These are phyloP conservation scores for Sinella curviseta DNA, from an alignment of 1,140 invertebrate species.

Conservation along the genomic window DNA sequence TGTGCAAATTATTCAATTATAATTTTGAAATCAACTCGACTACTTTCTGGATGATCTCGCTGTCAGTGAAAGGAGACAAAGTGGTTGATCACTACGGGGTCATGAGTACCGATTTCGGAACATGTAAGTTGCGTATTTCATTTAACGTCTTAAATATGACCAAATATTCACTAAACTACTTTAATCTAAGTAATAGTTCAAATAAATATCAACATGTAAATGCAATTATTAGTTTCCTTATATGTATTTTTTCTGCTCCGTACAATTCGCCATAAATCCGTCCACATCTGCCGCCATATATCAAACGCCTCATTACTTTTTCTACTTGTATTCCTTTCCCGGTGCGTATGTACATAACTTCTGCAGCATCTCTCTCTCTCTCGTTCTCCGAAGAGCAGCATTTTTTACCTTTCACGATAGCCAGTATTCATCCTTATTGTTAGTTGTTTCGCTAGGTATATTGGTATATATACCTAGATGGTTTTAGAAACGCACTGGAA, in stretches of 20 bases:
- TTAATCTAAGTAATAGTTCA: too few relatives aligned
- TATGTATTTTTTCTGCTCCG: too few relatives aligned
- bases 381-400: too few relatives aligned
- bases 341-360: not conserved
- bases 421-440: too few relatives aligned
- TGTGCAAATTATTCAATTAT: not conserved
- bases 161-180: too few relatives aligned
- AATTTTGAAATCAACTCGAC: not conserved
- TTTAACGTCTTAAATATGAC: not conserved
- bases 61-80: conserved; percentile 36
- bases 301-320: conserved; percentile 12
- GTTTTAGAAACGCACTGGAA: not conserved
- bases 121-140: conserved; percentile 21
- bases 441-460: too few relatives aligned
- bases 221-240: not conserved
- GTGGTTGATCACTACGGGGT: conserved; percentile 32
- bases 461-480: not conserved
- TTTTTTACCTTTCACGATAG: too few relatives aligned
- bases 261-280: too few relatives aligned
- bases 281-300: conserved; percentile 7
- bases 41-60: conserved; percentile 29
- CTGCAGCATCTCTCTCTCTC: not conserved
- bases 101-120: conserved; percentile 29
- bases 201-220: too few relatives aligned
- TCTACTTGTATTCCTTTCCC: not conserved